A percentile compares a stretch with the other conserved stretches of the same genome.
Conservation (phyloP, 2,797 vertebrate genomes). For the Tachyglossus aculeatus region DNA sequence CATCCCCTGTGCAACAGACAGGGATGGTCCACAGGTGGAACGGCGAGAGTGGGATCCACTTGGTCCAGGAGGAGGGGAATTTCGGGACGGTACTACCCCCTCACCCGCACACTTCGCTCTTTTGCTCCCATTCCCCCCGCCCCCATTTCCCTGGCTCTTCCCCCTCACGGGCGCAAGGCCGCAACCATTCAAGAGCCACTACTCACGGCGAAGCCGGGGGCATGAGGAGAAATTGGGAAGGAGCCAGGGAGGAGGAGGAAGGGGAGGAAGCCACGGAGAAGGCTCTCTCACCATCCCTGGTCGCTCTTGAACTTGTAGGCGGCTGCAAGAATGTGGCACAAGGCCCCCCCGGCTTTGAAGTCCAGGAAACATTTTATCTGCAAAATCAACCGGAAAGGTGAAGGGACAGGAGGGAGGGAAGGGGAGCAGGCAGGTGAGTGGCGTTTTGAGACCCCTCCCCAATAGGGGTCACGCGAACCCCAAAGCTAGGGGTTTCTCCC, state of each 20-base stretch:
- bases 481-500: neutral
- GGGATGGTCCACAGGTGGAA: no score
- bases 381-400: slow-evolving; percentile 32
- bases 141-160: neutral
- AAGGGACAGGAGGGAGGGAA: slow-evolving; percentile 1
- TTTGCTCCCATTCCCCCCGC: neutral
- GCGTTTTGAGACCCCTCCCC: slow-evolving; percentile 15
- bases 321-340: slow-evolving; percentile 95
- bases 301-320: slow-evolving; percentile 99
- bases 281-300: slow-evolving; percentile 91
- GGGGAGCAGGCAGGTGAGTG: neutral
- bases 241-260: no score
- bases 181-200: no score
- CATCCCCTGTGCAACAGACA: neutral
- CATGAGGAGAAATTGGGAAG: no score
- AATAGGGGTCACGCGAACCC: neutral
- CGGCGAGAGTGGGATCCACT: no score
- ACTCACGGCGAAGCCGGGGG: no score
- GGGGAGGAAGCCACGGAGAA: no score
- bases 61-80: no score
- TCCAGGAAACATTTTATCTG: slow-evolving; percentile 98
- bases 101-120: no score
- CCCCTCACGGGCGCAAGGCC: no score
- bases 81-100: no score
- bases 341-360: slow-evolving; percentile 94